Evolutionary conservation across 2,888 invertebrate species (phyloP).

Genomic region (Drosophila yooni): DNA sequence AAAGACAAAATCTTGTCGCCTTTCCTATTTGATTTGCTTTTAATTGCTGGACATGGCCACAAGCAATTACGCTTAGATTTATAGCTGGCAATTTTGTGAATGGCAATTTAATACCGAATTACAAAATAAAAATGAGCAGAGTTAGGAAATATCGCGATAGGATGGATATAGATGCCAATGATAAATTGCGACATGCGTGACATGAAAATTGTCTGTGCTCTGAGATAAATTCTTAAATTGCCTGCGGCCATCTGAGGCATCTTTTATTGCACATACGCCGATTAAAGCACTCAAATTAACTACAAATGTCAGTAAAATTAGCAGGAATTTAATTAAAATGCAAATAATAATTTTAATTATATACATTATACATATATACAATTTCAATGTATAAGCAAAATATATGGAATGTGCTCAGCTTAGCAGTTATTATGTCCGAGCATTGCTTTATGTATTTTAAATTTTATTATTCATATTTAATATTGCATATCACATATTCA

Average conservation of each 20-base stretch:
- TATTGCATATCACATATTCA: too few species aligned
- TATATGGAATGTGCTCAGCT: too few species aligned
- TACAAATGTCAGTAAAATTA: not conserved
- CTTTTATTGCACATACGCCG: not conserved
- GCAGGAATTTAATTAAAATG: not conserved
- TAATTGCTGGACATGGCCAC: constrained; percentile 58
- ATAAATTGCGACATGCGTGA: constrained; percentile 19
- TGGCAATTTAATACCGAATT: constrained; percentile 32
- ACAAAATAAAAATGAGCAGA: constrained; percentile 4
- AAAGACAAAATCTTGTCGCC: constrained; percentile 39
- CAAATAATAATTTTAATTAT: not conserved
- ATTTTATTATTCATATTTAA: too few species aligned
- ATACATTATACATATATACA: not conserved
- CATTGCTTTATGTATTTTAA: too few species aligned
- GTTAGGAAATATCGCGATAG: constrained; percentile 7
- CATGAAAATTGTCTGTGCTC: not conserved
- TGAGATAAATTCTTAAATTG: not conserved
- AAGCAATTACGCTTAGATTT: constrained; percentile 59
- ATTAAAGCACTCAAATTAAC: not conserved
- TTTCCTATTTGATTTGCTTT: constrained; percentile 61
- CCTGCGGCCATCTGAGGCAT: not conserved
- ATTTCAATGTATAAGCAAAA: not conserved
- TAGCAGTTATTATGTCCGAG: too few species aligned
- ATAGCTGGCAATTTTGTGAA: constrained; percentile 59
- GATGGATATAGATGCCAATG: constrained; percentile 19